phyloP scores from a whole-genome alignment of 1,140 invertebrate genomes.

The Littorina saxatilis region DNA sequence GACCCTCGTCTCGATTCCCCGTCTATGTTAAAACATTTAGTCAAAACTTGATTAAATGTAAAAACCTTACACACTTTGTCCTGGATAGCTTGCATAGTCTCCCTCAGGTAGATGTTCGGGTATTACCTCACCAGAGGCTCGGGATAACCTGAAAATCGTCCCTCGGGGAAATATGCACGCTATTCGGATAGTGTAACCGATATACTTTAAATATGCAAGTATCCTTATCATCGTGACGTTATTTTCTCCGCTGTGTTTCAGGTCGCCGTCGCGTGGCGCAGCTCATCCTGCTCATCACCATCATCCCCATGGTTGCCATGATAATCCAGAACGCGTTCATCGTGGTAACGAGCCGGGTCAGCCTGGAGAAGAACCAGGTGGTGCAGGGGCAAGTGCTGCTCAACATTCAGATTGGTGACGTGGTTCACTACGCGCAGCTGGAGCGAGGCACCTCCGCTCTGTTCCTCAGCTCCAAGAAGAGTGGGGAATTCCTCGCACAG shows the following conservation, averaged over 20 bases:
- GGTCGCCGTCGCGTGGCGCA: constrained; percentile 43
- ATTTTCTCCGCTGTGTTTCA: constrained; percentile 9
- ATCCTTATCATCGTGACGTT: constrained; percentile 20
- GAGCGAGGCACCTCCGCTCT: constrained; percentile 57
- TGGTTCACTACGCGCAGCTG: constrained; percentile 56
- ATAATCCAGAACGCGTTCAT: constrained; percentile 43
- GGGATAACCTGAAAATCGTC: no score
- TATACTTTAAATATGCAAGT: background rate
- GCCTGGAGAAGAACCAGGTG: background rate
- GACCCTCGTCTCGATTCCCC: no score
- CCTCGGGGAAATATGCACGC: background rate
- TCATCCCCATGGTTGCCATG: constrained; percentile 45
- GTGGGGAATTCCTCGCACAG: background rate
- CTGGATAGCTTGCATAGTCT: no score
- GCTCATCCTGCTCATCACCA: constrained; percentile 40
- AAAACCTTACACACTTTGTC: no score
- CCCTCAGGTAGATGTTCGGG: no score
- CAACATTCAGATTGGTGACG: constrained; percentile 45
- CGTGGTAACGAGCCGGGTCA: constrained; percentile 8
- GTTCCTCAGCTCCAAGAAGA: constrained; percentile 45
- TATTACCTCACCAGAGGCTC: no score
- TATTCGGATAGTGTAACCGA: background rate
- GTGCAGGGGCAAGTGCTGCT: constrained; percentile 34
- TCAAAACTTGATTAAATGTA: no score
- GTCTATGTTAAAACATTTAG: no score